Conservation (phyloP, 2,113 vertebrate species). For the Hiodon alosoides region DNA sequence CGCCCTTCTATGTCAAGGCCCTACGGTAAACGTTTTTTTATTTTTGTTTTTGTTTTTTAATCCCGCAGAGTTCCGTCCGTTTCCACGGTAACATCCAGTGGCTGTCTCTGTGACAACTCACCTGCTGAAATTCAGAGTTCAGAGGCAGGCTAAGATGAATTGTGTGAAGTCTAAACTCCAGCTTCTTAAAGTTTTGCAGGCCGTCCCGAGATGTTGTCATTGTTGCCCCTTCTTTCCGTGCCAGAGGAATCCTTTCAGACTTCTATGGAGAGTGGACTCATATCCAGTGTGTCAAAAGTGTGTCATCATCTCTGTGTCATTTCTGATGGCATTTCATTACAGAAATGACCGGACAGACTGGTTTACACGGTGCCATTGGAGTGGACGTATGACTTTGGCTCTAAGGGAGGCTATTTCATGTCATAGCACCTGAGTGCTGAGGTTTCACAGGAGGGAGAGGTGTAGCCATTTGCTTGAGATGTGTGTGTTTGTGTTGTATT, state of each 20-base stretch:
- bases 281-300: not conserved
- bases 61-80: not conserved
- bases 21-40: not conserved
- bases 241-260: not conserved
- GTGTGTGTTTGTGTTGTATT: too few relatives aligned
- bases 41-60: not conserved
- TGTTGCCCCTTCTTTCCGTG: not conserved
- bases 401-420: too few relatives aligned
- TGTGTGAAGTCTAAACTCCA: too few relatives aligned
- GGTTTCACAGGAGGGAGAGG: too few relatives aligned
- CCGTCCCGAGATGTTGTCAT: not conserved
- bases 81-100: not conserved
- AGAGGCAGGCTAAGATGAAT: not conserved
- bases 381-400: too few relatives aligned
- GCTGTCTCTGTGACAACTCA: not conserved
- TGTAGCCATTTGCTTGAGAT: too few relatives aligned
- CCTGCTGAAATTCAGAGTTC: not conserved
- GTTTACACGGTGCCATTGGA: too few relatives aligned
- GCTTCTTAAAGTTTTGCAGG: not conserved
- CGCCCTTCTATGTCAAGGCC: not conserved
- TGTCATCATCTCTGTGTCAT: not conserved
- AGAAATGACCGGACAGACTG: not conserved
- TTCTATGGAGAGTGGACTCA: not conserved
- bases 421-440: too few relatives aligned
- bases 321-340: not conserved